Base-by-base conservation (phyloP, 2,888 invertebrate species). In the Fragum fragum region DNA sequence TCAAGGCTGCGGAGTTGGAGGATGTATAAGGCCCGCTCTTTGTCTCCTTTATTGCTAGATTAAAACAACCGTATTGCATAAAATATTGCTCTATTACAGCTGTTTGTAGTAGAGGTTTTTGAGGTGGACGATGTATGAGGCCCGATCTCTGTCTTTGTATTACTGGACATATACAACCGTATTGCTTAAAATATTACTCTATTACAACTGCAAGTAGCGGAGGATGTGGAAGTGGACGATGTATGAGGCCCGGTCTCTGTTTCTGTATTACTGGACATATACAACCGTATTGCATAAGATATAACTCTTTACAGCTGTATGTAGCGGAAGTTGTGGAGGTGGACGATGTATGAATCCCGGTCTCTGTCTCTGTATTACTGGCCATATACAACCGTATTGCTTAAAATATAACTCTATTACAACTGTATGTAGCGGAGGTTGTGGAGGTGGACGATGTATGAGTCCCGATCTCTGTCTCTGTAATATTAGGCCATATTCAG, bases 381-480 rank as follows among this genome's bases (percentile, higher is more conserved):
- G 94, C 36, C 80, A 90, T 39, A 83, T 90, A 11, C 77, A 88
- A 11, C 86, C 83, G 1, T 74, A 83, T 28, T 90, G 90, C 80
- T n/a, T n/a, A n/a, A n/a, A n/a, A n/a, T n/a, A n/a, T n/a, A n/a
- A n/a, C n/a, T 74, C 59, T 32, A 32, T 78, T 81, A 42, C 72
- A 90, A 90, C 90, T n/a, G 68, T 88, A 1, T 89, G 91, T 70
- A 69, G 74, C 29, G 73, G 73, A 1, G 85, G 86, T 9, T 90
- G 98, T 94, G 96, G 86, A 0, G 96, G 96, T 39, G 97, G 97
- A 75, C 95, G 96, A 71, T 98, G 98, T 92, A 96, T 97, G 87
- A 96, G 97, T 88, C 98, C 97, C 29, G 97, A 97, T 94, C 95
- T 97, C 91, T 98, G 97, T 93, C 95, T 97, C 32, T 98, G 98